These are phyloP conservation scores for Passer montanus DNA, from an alignment of 2,113 vertebrate genomes.

Conservation along the genomic window DNA sequence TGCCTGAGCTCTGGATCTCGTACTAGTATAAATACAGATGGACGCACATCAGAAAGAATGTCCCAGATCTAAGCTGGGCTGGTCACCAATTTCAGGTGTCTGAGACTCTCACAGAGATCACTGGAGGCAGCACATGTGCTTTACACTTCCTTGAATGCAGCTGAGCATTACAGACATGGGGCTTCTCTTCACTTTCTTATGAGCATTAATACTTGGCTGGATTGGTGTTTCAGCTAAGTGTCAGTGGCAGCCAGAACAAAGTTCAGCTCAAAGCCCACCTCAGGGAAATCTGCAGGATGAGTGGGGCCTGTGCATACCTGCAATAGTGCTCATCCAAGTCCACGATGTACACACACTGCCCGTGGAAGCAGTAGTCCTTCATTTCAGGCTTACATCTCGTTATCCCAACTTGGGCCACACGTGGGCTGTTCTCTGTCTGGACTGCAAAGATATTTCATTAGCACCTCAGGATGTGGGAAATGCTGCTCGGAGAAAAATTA, in stretches of 20 bases:
- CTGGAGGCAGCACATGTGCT: neutral
- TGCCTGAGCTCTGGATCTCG: neutral
- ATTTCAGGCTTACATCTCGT: constrained; percentile 68
- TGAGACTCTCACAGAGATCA: neutral
- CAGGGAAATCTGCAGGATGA: neutral
- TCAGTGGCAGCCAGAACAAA: neutral
- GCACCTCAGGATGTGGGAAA: neutral
- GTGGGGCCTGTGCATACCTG: constrained; percentile 40
- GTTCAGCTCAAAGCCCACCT: neutral
- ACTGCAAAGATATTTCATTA: constrained; percentile 56
- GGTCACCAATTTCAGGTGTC: neutral
- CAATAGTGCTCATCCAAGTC: constrained; percentile 72
- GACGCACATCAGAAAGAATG: neutral
- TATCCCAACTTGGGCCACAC: constrained; percentile 66
- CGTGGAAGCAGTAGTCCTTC: constrained; percentile 78
- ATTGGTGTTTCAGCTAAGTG: neutral
- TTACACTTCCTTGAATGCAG: neutral
- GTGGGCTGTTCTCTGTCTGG: constrained; percentile 68
- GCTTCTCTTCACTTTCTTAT: neutral
- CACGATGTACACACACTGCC: constrained; percentile 76
- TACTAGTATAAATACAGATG: neutral
- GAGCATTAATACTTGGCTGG: neutral
- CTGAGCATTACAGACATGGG: fast-evolving
- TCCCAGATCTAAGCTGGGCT: neutral
- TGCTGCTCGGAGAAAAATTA: neutral